Evolutionary conservation across 2,113 vertebrate species (phyloP), one percentile per base, ranked within the genome.

Genomic region (Lophochroa leadbeateri): DNA sequence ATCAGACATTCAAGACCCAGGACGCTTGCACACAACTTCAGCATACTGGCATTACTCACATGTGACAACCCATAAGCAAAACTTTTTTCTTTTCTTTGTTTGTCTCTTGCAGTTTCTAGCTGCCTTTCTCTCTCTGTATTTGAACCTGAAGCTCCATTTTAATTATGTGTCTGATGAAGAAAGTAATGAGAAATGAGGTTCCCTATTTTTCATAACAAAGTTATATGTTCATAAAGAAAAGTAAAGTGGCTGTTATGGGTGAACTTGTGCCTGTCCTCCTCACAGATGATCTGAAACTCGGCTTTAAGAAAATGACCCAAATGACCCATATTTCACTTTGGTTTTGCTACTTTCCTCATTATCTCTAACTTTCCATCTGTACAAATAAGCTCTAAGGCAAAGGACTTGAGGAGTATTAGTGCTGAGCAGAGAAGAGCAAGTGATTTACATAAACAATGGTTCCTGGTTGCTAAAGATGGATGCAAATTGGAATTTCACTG

Each of bases 131-230:
- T 28, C 28, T 35, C 16, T 52, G 17, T 52, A 27, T 41, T 77
- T 86, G 17, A n/a, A 65, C 39, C 6, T 52, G 92, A 86, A 86
- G 3, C 2, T 50, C 58, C 4, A 49, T 90, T 93, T 87, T 70
- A 65, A 68, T 39, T 60, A 2, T 70, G 3, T 41, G 17, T 27
- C 58, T 85, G 28, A 49, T n/a, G 85, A 83, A 82, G 15, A 55
- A 68, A 83, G 11, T 74, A 86, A 41, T 2, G 0, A 46, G 3
- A 78, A 86, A 41, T 2, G 0, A 43, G 3, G 4, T 33, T 81
- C 13, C 11, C 3, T 35, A 23, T 67, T 72, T 85, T 90, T 77
- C 4, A 53, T 35, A 31, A 16, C 10, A 23, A 86, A 69, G 1
- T 27, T 76, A 13, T 25, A 52, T 47, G 49, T 60, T 71, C 4